Conservation (phyloP, 2,888 invertebrate species). For the Campoplex capitator region DNA sequence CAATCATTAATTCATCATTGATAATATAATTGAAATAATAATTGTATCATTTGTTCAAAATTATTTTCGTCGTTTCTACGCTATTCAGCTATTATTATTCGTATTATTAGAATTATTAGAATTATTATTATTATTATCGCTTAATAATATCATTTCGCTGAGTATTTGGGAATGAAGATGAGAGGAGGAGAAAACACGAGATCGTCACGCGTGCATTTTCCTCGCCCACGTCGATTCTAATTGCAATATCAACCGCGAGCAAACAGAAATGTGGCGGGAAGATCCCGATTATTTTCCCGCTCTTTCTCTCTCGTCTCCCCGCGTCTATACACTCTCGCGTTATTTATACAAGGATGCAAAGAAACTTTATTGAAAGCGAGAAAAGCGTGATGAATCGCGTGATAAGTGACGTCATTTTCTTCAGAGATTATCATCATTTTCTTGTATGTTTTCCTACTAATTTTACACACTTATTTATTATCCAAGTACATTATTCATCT, state of each 20-base stretch:
- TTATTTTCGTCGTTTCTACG: background rate
- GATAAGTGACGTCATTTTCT: constrained; percentile 1
- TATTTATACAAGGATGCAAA: constrained; percentile 25
- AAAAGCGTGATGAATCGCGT: constrained; percentile 12
- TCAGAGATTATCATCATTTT: background rate
- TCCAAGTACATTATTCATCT: background rate
- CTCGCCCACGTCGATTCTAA: constrained; percentile 68
- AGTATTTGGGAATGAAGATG: background rate
- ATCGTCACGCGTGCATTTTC: constrained; percentile 37
- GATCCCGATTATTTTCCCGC: constrained; percentile 50
- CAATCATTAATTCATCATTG: background rate
- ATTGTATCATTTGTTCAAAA: too few species aligned
- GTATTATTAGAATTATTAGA: too few species aligned
- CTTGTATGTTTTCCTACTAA: background rate
- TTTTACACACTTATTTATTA: background rate
- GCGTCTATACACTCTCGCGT: background rate
- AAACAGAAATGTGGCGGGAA: constrained; percentile 62
- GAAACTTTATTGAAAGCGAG: background rate
- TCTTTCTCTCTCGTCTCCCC: constrained; percentile 24
- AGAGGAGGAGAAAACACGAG: constrained; percentile 9
- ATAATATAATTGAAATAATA: background rate
- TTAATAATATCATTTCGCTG: constrained; percentile 1
- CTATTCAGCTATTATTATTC: background rate
- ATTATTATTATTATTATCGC: background rate
- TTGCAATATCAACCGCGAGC: constrained; percentile 65